Base-by-base conservation (phyloP, 2,888 invertebrate species). In the Trichopoda pennipes region DNA sequence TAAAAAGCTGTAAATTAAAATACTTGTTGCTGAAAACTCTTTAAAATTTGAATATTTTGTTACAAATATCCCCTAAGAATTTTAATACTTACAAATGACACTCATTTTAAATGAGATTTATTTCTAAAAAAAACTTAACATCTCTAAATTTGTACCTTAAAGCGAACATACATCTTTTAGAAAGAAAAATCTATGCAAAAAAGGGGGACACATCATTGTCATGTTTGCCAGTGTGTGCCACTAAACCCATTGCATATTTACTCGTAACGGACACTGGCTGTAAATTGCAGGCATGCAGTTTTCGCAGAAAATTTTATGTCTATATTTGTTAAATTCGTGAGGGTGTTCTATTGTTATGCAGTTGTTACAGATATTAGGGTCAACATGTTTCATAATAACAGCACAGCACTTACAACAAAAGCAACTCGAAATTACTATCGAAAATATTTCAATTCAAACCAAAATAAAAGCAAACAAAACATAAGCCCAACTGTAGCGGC, bases 301-400 rank as follows among this genome's bases (percentile, higher is more conserved):
- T 69, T 47, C n/a, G 38, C 17, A 21, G 17, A 38, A 53, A 38
- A 16, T 6, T 42, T 12, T 28, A 66, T 42, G 23, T 14, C 19
- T 14, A 23, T 42, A 12, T 42, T 42, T 56, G 17, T 19, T 10
- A 23, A n/a, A 4, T 16, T 32, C 51, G 9, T 58, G 38, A 14
- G 12, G n/a, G 9, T 9, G 17, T 55, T 44, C n/a, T n/a, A n/a
- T 61, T 53, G 47, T 14, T 44, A n/a, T 53, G 49, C 53, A 17
- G n/a, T 21, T 17, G 60, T 55, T 23, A 47, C 68, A 61, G 79
- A 73, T 74, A 79, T 77, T 77, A 72, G 55, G 76, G 77, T 72
- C 66, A 60, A 77, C 68, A 77, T 81, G 51, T 77, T 66, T 77
- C 73, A 68, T 77, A 73, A 81, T 73, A 81, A 47, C 69, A 35